These are phyloP conservation scores for Hartigia nigra DNA, from an alignment of 2,888 invertebrate species.

Conservation along the genomic window DNA sequence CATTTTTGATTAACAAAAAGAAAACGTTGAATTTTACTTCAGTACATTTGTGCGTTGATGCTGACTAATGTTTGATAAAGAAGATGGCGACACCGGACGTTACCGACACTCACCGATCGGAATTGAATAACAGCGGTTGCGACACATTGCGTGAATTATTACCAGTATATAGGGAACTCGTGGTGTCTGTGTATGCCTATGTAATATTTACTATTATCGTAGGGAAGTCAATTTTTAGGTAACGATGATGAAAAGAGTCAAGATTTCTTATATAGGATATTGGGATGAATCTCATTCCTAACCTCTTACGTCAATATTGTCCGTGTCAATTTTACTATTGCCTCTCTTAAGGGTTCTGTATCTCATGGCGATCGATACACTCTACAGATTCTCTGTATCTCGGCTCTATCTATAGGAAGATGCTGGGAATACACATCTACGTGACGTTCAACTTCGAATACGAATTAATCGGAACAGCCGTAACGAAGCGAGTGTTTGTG, in stretches of 20 bases:
- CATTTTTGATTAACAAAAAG: background rate
- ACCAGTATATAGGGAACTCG: background rate
- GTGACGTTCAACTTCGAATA: background rate
- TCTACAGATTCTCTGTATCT: background rate
- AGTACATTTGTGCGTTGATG: background rate
- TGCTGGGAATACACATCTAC: background rate
- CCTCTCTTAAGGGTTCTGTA: background rate
- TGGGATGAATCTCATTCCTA: background rate
- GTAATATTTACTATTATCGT: background rate
- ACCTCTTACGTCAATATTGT: background rate
- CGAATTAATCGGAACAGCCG: background rate
- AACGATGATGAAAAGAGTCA: background rate
- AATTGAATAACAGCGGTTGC: background rate
- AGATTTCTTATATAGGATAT: background rate
- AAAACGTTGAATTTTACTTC: background rate
- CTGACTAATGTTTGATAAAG: background rate
- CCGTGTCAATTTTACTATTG: background rate
- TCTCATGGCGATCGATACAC: background rate
- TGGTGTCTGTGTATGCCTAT: background rate
- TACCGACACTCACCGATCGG: background rate
- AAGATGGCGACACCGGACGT: background rate
- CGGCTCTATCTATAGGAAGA: background rate
- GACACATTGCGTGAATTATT: background rate
- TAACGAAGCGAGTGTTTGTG: background rate
- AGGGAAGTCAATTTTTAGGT: background rate